These are phyloP conservation scores for Entomobrya multifasciata DNA, from an alignment of 2,888 invertebrate species.

Conservation along the genomic window DNA sequence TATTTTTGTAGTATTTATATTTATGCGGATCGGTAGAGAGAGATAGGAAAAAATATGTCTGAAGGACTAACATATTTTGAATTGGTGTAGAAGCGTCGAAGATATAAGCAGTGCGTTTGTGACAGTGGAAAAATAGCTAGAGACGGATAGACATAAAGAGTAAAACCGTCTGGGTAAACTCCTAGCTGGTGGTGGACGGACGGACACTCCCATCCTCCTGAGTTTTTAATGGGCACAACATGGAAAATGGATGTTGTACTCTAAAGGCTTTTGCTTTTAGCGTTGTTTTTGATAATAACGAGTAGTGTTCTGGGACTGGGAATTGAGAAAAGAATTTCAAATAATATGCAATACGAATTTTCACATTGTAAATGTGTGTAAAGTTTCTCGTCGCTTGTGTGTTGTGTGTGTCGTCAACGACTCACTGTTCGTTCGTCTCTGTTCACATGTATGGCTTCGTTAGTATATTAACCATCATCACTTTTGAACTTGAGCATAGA, in stretches of 20 bases:
- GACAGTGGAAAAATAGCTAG: not conserved
- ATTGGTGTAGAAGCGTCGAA: not conserved
- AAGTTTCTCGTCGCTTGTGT: too few species aligned
- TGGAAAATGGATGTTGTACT: not conserved
- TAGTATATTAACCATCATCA: not conserved
- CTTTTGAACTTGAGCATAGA: conserved; percentile 14
- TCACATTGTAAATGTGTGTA: not conserved
- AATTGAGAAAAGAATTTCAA: not conserved
- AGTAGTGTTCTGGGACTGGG: not conserved
- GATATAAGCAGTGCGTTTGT: conserved; percentile 10
- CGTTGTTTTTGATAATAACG: not conserved
- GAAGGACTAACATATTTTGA: not conserved
- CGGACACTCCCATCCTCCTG: conserved; percentile 46
- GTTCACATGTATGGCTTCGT: not conserved
- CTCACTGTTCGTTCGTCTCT: not conserved
- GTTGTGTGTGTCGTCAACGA: not conserved
- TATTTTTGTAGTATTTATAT: conserved; percentile 6
- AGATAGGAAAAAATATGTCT: not conserved
- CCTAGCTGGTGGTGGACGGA: not conserved
- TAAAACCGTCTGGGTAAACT: not conserved
- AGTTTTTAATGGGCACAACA: conserved; percentile 28
- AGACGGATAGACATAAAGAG: not conserved
- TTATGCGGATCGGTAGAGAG: not conserved
- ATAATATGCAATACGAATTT: conserved; percentile 25
- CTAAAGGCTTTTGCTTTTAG: conserved; percentile 2